phyloP scores from a whole-genome alignment of 37 sponge, comb jelly and placozoan species.

The Lycopodina hypogea region DNA sequence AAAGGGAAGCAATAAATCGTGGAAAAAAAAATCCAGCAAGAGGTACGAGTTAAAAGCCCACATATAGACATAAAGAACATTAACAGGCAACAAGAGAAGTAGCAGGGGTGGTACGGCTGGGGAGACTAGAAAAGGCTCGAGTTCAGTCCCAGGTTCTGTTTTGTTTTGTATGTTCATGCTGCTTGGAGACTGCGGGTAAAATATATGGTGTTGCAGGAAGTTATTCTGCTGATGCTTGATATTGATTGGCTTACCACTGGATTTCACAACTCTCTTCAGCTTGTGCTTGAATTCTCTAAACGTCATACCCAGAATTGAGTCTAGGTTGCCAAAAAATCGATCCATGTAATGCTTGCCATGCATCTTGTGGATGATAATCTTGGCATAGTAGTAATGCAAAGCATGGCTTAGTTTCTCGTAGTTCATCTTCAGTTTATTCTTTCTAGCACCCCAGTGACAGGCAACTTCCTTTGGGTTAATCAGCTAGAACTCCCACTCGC shows the following conservation, averaged over 20 bases:
- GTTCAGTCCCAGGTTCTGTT: conserved; percentile 48
- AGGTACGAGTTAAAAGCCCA: background rate
- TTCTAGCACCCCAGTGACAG: conserved; percentile 89
- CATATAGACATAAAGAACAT: conserved; percentile 40
- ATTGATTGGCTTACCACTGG: conserved; percentile 50
- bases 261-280: conserved; percentile 40
- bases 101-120: conserved; percentile 42
- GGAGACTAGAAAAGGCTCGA: conserved; percentile 51
- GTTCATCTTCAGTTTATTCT: conserved; percentile 95
- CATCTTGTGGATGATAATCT: conserved; percentile 98
- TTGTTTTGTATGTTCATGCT: conserved; percentile 40
- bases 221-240: conserved; percentile 46
- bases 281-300: conserved; percentile 76
- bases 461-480: conserved; percentile 94
- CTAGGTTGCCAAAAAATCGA: conserved; percentile 89
- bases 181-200: conserved; percentile 26
- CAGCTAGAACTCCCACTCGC: conserved; percentile 97
- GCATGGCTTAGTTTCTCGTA: conserved; percentile 88
- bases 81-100: conserved; percentile 49
- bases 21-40: too few species aligned
- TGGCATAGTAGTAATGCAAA: conserved; percentile 96
- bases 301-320: conserved; percentile 85
- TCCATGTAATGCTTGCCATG: conserved; percentile 96
- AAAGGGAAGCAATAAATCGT: too few species aligned
- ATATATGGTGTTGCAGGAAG: background rate